Evolutionary conservation across 1,140 invertebrate species (phyloP).

Genomic region (Apis mellifera): Amel_HAv3.1 CM009946.2:6661501-6662000

Average conservation of each 20-base stretch:
- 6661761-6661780: background rate
- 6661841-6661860: slow-evolving; percentile 44
- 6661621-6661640: background rate
- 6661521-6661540: background rate
- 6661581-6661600: background rate
- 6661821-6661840: slow-evolving; percentile 41
- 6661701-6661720: too few relatives aligned
- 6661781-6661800: background rate
- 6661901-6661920: slow-evolving; percentile 69
- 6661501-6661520: background rate
- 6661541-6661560: background rate
- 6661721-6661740: too few relatives aligned
- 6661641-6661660: background rate
- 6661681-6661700: too few relatives aligned
- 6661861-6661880: slow-evolving; percentile 32
- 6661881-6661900: slow-evolving; percentile 52
- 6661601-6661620: slow-evolving; percentile 14
- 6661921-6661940: slow-evolving; percentile 46
- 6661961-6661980: slow-evolving; percentile 74
- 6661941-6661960: slow-evolving; percentile 70
- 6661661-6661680: background rate
- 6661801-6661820: slow-evolving; percentile 10
- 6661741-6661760: too few relatives aligned
- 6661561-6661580: slow-evolving; percentile 1
- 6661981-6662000: slow-evolving; percentile 62